Evolutionary conservation across 1,140 invertebrate genomes (phyloP), one percentile per base, ranked within the genome.

Genomic region (Drosophila subobscura): DNA sequence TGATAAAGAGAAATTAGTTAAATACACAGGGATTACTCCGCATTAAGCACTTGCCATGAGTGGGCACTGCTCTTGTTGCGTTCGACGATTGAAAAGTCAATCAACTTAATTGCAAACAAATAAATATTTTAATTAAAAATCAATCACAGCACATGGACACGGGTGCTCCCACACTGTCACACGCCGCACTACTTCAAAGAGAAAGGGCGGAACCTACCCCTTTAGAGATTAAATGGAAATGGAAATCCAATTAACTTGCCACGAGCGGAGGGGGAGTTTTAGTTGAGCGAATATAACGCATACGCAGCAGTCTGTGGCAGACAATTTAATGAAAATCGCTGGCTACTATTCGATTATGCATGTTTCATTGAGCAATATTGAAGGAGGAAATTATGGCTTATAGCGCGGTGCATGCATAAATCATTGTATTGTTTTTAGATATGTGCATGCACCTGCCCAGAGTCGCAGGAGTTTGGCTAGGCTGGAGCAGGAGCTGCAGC

Each of bases 91-190:
- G 66, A 65, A 81, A 83, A 83, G 74, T 72, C 75, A 83, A 83
- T 72, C 70, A 83, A 79, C 60, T 76, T 81, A 83, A 88, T 86
- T 88, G 79, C 85, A 84, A 86, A 74, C 54, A 72, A 86, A 86
- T 86, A 86, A 85, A 86, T 86, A 75, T 88, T 86, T 86, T 86
- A 86, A 86, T 86, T 86, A 88, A 88, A 86, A 88, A 88, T 86
- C 83, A 86, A 88, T 86, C 83, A 86, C 46, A 78, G 52, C 29
- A 23, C 49, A 0, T 20, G 16, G 16, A 20, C 16, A 20, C 1
- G 16, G 16, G 1, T 20, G 16, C 0, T 20, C 16, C 16, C 16
- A 20, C 16, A 41, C 16, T 20, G 16, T 20, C 16, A n/a, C 22
- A 16, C 25, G 8, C 29, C 8, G 3, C 8, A 3, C 29, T 8